Evolutionary conservation across 2,888 invertebrate genomes (phyloP), one percentile per base, ranked within the genome.

Genomic region (Leptothorax acervorum): DNA sequence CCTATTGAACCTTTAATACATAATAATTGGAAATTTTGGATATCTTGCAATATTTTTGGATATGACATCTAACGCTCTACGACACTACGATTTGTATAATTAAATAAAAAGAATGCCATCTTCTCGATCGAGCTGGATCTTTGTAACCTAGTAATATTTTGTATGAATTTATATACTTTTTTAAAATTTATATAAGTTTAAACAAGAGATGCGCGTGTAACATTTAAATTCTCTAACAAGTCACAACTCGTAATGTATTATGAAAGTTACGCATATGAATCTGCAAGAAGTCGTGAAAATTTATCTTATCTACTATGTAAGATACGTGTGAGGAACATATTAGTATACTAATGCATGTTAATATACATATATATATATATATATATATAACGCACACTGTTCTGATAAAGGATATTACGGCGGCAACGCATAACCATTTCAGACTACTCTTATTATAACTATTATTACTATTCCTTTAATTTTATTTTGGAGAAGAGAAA

Each of bases 341-440:
- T n/a, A 45, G 11, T n/a, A 45, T 31, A 68, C 42, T 70, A 68
- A 78, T 55, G 51, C 18, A 8, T 12, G n/a, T 35, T 28, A 63
- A 39, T 75, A 39, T 23, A n/a, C n/a, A n/a, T n/a, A n/a, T n/a
- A n/a, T n/a, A n/a, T n/a, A n/a, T n/a, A n/a, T n/a, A n/a, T n/a
- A n/a, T n/a, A n/a, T n/a, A n/a, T n/a, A n/a, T n/a, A 39, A 53
- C 8, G 11, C 39, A 76, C 6, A 31, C 42, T 18, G 11, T 53
- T 71, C 48, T 70, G 71, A 70, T 78, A 70, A 78, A 70, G n/a
- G 31, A 57, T 70, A 68, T 78, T 45, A 55, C 45, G 11, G n/a
- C 15, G n/a, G 42, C 9, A 78, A 55, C n/a, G 1, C 53, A 28
- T 42, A 76, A 76, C n/a, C n/a, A 12, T 78, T 57, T 66, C 51